Evolutionary conservation across 2,888 invertebrate species (phyloP).

Genomic region (Zhuqinia jingwanae): DNA sequence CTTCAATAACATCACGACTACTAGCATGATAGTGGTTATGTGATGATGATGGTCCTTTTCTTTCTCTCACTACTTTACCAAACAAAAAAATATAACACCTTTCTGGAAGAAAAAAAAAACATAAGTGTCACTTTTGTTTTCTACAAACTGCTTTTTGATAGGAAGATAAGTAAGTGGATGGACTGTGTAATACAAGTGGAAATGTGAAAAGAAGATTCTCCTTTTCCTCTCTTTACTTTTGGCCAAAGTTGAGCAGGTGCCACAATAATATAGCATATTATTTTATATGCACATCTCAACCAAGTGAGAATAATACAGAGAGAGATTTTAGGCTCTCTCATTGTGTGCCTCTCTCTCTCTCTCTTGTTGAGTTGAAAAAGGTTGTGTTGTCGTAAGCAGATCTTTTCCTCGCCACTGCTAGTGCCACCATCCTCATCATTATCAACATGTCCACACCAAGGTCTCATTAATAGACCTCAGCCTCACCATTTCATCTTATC

Average conservation of each 20-base stretch:
- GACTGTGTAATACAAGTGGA: background rate
- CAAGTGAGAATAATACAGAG: background rate
- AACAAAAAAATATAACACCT: slow-evolving; percentile 26
- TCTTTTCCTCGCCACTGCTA: background rate
- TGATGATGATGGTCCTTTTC: background rate
- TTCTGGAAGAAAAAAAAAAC: slow-evolving; percentile 10
- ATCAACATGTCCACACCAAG: slow-evolving; percentile 11
- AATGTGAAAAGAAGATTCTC: slow-evolving; percentile 28
- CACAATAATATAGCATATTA: too few relatives aligned
- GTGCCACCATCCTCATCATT: too few relatives aligned
- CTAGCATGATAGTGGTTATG: background rate
- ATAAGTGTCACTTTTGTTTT: slow-evolving; percentile 54
- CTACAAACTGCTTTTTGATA: slow-evolving; percentile 53
- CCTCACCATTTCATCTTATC: slow-evolving; percentile 54
- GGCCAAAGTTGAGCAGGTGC: slow-evolving; percentile 62
- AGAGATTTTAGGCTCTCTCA: too few relatives aligned
- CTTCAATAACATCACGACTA: slow-evolving; percentile 11
- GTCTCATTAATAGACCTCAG: slow-evolving; percentile 58
- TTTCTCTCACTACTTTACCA: too few relatives aligned
- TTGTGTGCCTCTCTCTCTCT: too few relatives aligned
- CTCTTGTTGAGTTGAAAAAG: background rate
- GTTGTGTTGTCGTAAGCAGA: slow-evolving; percentile 53
- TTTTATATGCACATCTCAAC: slow-evolving; percentile 30
- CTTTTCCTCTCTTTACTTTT: background rate
- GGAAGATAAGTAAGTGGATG: slow-evolving; percentile 46